A percentile compares a stretch with the other conserved stretches of the same genome.
phyloP scores from a whole-genome alignment of 1,140 invertebrate genomes.

The Chionoecetes opilio region DNA sequence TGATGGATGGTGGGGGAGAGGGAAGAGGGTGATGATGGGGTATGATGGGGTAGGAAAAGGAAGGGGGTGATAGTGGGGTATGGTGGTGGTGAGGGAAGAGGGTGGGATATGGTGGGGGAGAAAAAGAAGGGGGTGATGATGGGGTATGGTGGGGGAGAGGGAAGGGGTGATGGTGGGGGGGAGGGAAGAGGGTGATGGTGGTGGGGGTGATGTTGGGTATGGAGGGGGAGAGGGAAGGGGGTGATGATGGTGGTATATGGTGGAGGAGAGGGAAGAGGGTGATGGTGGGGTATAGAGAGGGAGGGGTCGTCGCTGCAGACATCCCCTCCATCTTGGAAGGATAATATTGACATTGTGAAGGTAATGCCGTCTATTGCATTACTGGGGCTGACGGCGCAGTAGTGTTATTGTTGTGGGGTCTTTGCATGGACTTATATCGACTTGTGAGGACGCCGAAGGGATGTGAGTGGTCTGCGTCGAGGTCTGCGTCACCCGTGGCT shows the following conservation, averaged over 20 bases:
- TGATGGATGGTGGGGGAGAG: neutral
- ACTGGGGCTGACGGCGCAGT: slow-evolving; percentile 11
- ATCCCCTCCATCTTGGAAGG: slow-evolving; percentile 47
- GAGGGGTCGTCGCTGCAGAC: neutral
- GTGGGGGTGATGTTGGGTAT: too few relatives aligned
- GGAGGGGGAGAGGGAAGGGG: neutral
- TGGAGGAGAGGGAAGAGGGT: neutral
- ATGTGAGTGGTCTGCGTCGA: neutral
- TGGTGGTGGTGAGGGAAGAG: neutral
- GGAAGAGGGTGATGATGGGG: neutral
- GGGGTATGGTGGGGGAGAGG: too few relatives aligned
- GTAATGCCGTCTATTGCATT: slow-evolving; percentile 69
- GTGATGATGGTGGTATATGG: neutral
- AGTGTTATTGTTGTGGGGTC: slow-evolving; percentile 53
- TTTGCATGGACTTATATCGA: slow-evolving; percentile 38
- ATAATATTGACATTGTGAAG: slow-evolving; percentile 67
- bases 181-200: too few relatives aligned
- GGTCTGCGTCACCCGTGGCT: neutral
- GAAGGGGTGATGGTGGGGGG: too few relatives aligned
- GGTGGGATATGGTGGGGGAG: neutral
- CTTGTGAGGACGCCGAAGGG: neutral
- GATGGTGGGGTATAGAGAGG: neutral
- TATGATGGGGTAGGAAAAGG: too few relatives aligned
- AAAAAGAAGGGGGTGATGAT: too few relatives aligned
- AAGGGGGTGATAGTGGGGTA: neutral